Percentiles rank a stretch among this genome's conserved stretches.
phyloP scores from a whole-genome alignment of 2,888 invertebrate genomes.

The Dromius quadrimaculatus region DNA sequence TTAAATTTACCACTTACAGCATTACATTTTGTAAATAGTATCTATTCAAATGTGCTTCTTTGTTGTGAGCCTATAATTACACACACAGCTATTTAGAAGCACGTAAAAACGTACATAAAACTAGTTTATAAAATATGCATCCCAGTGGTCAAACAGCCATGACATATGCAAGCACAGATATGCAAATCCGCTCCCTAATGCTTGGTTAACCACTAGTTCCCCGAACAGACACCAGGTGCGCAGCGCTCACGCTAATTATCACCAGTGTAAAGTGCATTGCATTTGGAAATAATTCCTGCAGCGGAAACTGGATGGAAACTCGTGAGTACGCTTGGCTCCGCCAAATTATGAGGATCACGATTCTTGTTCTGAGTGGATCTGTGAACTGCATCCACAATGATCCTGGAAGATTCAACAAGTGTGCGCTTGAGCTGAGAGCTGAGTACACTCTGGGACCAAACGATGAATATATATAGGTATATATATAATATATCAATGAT shows the following conservation, averaged over 20 bases:
- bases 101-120: not conserved
- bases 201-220: slow-evolving; percentile 3
- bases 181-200: not conserved
- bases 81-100: too few species aligned
- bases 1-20: too few species aligned
- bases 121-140: not conserved
- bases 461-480: too few species aligned
- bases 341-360: slow-evolving; percentile 54
- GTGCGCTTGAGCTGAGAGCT: slow-evolving; percentile 4
- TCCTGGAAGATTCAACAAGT: slow-evolving; percentile 38
- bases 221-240: slow-evolving; percentile 4
- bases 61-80: too few species aligned
- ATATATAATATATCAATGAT: too few species aligned
- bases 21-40: too few species aligned
- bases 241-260: not conserved
- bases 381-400: slow-evolving; percentile 49
- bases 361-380: slow-evolving; percentile 46
- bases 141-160: not conserved
- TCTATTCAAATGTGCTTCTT: too few species aligned
- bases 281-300: slow-evolving; percentile 18
- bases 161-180: slow-evolving; percentile 8
- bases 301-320: slow-evolving; percentile 6
- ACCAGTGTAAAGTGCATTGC: slow-evolving; percentile 16
- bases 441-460: not conserved
- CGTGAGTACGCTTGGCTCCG: slow-evolving; percentile 56